phyloP scores from a whole-genome alignment of 2,888 invertebrate genomes.

The Epinotia nisella region DNA sequence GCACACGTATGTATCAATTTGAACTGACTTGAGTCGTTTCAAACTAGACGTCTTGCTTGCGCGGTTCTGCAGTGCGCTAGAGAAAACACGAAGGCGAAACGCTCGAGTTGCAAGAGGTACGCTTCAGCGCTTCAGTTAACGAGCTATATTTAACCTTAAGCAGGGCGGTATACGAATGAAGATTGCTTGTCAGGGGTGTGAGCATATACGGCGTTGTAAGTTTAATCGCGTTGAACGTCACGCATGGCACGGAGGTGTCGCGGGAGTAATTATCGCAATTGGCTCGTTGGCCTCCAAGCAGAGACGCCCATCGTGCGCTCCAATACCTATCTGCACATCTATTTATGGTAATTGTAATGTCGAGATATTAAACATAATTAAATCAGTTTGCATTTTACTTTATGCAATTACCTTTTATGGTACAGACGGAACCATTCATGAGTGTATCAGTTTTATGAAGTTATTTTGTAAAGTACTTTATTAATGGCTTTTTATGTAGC shows the following conservation, averaged over 20 bases:
- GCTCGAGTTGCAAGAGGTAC: slow-evolving; percentile 58
- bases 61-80: slow-evolving; percentile 56
- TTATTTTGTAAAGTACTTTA: neutral
- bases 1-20: neutral
- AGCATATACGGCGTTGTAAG: slow-evolving; percentile 63
- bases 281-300: slow-evolving; percentile 78
- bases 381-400: slow-evolving; percentile 19
- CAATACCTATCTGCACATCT: slow-evolving; percentile 54
- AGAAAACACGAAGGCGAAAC: slow-evolving; percentile 68
- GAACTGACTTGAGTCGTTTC: slow-evolving; percentile 1
- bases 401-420: slow-evolving; percentile 8
- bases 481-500: neutral
- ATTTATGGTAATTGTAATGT: slow-evolving; percentile 42
- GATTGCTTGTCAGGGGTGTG: slow-evolving; percentile 53
- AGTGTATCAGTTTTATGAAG: neutral
- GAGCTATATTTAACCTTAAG: slow-evolving; percentile 62
- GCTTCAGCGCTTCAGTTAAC: slow-evolving; percentile 54
- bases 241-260: slow-evolving; percentile 81
- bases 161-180: slow-evolving; percentile 53
- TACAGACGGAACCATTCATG: slow-evolving; percentile 6
- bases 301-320: slow-evolving; percentile 77
- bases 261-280: slow-evolving; percentile 82
- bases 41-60: neutral
- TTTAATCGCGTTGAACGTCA: slow-evolving; percentile 69
- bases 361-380: slow-evolving; percentile 22